phyloP scores from a whole-genome alignment of 2,113 vertebrate species.

The Perca schrenkii region DNA sequence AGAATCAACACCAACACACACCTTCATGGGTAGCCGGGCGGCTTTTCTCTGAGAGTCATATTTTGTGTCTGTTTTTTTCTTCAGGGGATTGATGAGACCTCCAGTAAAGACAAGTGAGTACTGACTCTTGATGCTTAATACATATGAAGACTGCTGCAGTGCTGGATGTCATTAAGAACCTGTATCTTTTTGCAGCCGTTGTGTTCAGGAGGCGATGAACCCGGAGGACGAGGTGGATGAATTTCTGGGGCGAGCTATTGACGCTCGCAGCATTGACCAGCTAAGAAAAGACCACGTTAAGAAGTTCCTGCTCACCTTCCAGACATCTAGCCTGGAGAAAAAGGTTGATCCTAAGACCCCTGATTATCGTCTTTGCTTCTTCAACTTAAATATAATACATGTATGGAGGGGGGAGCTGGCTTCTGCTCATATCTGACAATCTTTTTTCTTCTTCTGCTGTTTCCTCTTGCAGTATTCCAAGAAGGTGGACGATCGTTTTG shows the following conservation, averaged over 20 bases:
- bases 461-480: conserved; percentile 89
- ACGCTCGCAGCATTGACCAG: conserved; percentile 96
- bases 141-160: background rate
- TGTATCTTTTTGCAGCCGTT: conserved; percentile 82
- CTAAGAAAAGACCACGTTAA: conserved; percentile 96
- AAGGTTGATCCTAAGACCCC: conserved; percentile 84
- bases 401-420: background rate
- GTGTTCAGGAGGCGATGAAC: conserved; percentile 93
- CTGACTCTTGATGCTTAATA: background rate
- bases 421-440: background rate
- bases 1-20: conserved; percentile 63
- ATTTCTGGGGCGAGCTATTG: conserved; percentile 94
- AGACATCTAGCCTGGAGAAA: conserved; percentile 94
- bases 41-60: conserved; percentile 14
- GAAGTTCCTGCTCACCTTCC: conserved; percentile 96
- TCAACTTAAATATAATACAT: background rate
- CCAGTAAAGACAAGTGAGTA: conserved; percentile 96
- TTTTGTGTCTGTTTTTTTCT: conserved; percentile 36
- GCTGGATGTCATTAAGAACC: background rate
- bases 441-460: background rate
- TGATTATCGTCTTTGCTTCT: background rate
- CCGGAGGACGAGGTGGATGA: conserved; percentile 97
- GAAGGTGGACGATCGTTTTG: conserved; percentile 95
- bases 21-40: background rate
- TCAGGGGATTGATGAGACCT: conserved; percentile 88